phyloP scores from a whole-genome alignment of 2,113 vertebrate species.

The Strigops habroptila region DNA sequence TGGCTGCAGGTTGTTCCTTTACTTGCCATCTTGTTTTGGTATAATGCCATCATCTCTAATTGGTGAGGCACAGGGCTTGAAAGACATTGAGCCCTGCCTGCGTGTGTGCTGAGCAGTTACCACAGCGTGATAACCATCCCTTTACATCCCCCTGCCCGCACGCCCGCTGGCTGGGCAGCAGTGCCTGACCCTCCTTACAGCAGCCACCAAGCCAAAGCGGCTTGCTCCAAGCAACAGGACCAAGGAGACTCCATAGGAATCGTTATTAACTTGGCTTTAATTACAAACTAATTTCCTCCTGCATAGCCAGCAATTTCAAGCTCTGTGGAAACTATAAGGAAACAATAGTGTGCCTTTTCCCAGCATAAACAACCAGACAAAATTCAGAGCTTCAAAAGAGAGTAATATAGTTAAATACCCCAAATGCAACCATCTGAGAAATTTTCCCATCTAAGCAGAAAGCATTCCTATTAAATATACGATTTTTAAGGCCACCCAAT shows the following conservation, averaged over 20 bases:
- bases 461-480: background rate
- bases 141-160: background rate
- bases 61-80: background rate
- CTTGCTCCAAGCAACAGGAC: background rate
- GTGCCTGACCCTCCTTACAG: background rate
- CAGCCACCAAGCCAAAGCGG: accelerated
- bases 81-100: background rate
- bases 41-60: background rate
- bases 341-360: background rate
- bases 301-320: conserved; percentile 15
- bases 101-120: background rate
- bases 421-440: background rate
- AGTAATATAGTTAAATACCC: background rate
- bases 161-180: background rate
- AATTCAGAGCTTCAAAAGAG: background rate
- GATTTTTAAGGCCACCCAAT: background rate
- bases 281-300: conserved; percentile 47
- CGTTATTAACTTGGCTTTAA: conserved; percentile 40
- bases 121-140: background rate
- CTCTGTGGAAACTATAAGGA: background rate
- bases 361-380: background rate
- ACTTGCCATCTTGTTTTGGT: background rate
- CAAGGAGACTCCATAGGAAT: background rate
- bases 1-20: background rate
- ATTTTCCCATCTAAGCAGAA: background rate